Base-by-base conservation (phyloP, 2,888 invertebrate genomes). In the Macrosoma leucophasiata region DNA sequence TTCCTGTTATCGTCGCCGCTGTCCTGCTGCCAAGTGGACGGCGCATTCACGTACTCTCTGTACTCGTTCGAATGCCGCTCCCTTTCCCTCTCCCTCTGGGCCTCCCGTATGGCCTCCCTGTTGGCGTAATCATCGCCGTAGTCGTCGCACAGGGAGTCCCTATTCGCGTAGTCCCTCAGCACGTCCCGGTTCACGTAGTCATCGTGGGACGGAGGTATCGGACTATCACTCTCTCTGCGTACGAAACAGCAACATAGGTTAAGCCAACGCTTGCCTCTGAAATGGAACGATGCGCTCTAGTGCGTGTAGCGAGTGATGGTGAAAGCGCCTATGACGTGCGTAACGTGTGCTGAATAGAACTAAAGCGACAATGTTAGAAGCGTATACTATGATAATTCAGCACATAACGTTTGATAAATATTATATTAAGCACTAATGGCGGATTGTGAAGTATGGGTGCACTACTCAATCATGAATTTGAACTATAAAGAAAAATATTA, bases 81-180 rank as follows among this genome's bases (percentile, higher is more conserved):
- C 20, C 71, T 45, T 39, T 79, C 77, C 11, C 72, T 51, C 42
- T 79, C 79, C 12, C 78, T 43, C 54, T 82, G 73, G 43, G 84
- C 85, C 51, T 84, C 82, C n/a, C 84, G 69, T 26, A 85, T 85
- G 12, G 82, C 84, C 24, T 85, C 85, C 6, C 82, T 50, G 44
- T 85, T 85, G 26, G 81, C 85, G 66, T 85, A 85, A 64, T 85
- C 85, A 20, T 85, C 85, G 3, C 74, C 75, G 52, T 79, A 78
- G 66, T 81, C 81, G 52, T 84, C 84, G 39, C 82, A 76, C 20
- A 82, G 50, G 17, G 84, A 84, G 51, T 84, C 82, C 13, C 82
- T 53, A 43, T 82, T 82, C 24, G 81, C 84, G 66, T 73, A 84
- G 44, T 79, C 84, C 4, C 82, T 64, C 9, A 79, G 43, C 33